phyloP scores from a whole-genome alignment of 1,140 invertebrate species.

The Psilanteris sp. region DNA sequence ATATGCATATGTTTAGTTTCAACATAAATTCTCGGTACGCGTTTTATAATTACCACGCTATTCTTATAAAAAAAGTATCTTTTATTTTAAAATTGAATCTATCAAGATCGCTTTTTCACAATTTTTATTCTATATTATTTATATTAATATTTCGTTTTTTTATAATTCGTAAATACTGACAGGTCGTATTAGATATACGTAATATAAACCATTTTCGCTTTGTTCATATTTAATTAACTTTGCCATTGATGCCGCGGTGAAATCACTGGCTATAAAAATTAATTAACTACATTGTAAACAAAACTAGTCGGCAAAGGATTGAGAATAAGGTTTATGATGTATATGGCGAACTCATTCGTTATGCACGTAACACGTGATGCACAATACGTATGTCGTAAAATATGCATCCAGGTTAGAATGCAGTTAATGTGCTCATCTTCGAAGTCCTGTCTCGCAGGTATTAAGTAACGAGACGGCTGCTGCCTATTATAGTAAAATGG shows the following conservation, averaged over 20 bases:
- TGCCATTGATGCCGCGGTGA: not conserved
- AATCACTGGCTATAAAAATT: conserved; percentile 56
- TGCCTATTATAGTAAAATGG: conserved; percentile 62
- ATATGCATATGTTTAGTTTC: too few species aligned
- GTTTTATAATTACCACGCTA: too few species aligned
- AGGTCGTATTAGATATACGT: conserved; percentile 3
- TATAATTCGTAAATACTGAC: conserved; percentile 35
- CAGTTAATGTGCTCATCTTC: conserved; percentile 64
- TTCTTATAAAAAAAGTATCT: too few species aligned
- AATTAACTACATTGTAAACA: conserved; percentile 52
- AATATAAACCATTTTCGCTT: conserved; percentile 5
- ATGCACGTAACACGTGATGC: conserved; percentile 49
- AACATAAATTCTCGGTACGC: too few species aligned
- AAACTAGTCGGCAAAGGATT: conserved; percentile 37
- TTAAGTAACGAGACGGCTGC: conserved; percentile 64
- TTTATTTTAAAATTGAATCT: too few species aligned
- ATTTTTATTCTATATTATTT: too few species aligned
- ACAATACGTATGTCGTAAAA: conserved; percentile 56
- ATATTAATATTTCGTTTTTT: too few species aligned
- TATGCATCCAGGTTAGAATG: conserved; percentile 65
- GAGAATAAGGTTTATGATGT: conserved; percentile 44
- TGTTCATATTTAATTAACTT: conserved; percentile 48
- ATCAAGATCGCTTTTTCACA: too few species aligned
- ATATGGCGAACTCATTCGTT: conserved; percentile 23
- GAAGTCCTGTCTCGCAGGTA: conserved; percentile 64